Evolutionary conservation across 2,797 vertebrate species (phyloP).

Genomic region (Euthynnus affinis): DNA sequence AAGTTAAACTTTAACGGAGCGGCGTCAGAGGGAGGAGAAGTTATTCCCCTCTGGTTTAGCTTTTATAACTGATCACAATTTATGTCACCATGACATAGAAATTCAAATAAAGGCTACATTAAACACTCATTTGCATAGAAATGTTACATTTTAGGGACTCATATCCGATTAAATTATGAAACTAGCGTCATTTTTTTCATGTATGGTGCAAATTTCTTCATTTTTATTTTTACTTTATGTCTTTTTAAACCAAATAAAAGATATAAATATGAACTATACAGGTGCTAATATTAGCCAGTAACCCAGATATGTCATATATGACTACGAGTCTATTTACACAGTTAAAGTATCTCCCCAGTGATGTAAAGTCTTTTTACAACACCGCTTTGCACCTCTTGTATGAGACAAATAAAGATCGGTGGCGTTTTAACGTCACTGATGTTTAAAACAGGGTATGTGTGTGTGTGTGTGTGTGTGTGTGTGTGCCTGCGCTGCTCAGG

Average conservation of each 20-base stretch:
- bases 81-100: background rate
- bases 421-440: slow-evolving; percentile 47
- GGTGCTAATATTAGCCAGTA: background rate
- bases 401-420: slow-evolving; percentile 30
- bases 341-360: background rate
- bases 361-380: slow-evolving; percentile 44
- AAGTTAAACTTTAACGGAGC: slow-evolving; percentile 24
- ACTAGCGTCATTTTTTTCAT: background rate
- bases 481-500: slow-evolving; percentile 45
- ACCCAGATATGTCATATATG: slow-evolving; percentile 22
- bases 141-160: no score
- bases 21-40: background rate
- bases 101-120: no score
- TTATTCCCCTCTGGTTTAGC: background rate
- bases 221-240: background rate
- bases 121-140: no score
- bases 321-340: slow-evolving; percentile 41
- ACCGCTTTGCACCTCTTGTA: background rate
- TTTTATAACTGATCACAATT: background rate
- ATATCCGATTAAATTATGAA: no score
- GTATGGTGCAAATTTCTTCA: background rate
- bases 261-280: background rate
- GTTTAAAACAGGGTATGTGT: slow-evolving; percentile 11
- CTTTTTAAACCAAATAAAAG: background rate
- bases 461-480: slow-evolving; percentile 14